Base-by-base conservation (phyloP, 2,797 vertebrate species). In the Peromyscus aztecus region DNA sequence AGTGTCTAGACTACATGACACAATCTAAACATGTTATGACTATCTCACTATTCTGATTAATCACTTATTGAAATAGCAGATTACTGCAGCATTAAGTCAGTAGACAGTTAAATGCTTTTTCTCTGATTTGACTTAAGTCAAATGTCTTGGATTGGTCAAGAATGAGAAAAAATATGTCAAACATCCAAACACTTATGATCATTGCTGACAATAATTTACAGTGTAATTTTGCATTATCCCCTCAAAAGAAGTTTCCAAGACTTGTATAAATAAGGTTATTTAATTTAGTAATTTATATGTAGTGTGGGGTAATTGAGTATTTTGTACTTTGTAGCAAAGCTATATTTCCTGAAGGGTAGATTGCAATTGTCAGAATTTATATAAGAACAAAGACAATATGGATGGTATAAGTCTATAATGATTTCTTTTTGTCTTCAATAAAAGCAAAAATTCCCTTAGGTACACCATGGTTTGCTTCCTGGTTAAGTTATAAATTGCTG, bases 61-160 rank as follows among this genome's bases (percentile, higher is more conserved):
- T 94, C 97, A 34, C 93, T 97, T 93, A 96, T 96, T 97, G 97
- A 82, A 63, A 97, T 97, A 96, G 81, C 9, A 97, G 95, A 98
- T 98, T 96, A 96, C 21, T 95, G 95, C 94, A 97, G 94, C 97
- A 97, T 96, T 98, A 97, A 97, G 96, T 96, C 55, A 97, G 23
- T 37, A 96, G 34, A 10, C 78, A 97, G 52, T 76, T 94, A 97
- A 97, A 97, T 89, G 94, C 0, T 77, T 49, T 69, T 69, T 0
- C 0, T 27, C 14, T 96, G 76, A 97, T 93, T 65, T 89, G 3
- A 1, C 94, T 95, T 87, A 96, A 43, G 52, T n/a, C 67, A 63
- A 29, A 71, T 69, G 16, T 69, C 19, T 24, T 69, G 34, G 34
- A 1, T 37, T 96, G 69, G 49, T 67, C 31, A 97, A 81, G 82